These are phyloP conservation scores for Staurois parvus DNA, from an alignment of 2,797 vertebrate species.

Conservation along the genomic window DNA sequence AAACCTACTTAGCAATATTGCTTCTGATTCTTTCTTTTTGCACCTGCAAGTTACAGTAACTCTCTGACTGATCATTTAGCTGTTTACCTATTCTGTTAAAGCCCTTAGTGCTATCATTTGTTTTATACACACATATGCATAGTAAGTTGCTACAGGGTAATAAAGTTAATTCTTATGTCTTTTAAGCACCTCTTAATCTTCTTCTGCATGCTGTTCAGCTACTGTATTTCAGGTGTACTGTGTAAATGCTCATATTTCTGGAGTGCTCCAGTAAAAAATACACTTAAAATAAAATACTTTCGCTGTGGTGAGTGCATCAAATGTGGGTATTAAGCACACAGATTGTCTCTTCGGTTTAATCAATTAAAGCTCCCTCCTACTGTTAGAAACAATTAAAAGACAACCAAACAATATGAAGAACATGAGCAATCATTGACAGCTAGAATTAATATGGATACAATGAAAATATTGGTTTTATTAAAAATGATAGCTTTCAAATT, in stretches of 20 bases:
- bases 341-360: background rate
- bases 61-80: no score
- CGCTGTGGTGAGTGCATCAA: background rate
- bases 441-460: background rate
- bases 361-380: conserved; percentile 1
- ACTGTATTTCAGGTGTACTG: background rate
- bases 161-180: background rate
- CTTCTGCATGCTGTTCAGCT: background rate
- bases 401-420: conserved; percentile 5
- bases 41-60: no score
- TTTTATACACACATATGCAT: background rate
- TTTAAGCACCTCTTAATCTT: background rate
- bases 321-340: background rate
- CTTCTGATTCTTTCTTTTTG: no score
- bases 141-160: background rate
- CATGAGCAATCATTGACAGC: background rate
- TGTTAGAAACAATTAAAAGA: conserved; percentile 1
- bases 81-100: background rate
- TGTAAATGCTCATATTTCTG: background rate
- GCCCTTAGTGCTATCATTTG: background rate
- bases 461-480: background rate
- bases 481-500: background rate
- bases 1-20: no score
- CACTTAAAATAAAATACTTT: background rate
- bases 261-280: background rate